Evolutionary conservation across 2,113 vertebrate genomes (phyloP), one percentile per base, ranked within the genome.

Genomic region (Leiothrix lutea): DNA sequence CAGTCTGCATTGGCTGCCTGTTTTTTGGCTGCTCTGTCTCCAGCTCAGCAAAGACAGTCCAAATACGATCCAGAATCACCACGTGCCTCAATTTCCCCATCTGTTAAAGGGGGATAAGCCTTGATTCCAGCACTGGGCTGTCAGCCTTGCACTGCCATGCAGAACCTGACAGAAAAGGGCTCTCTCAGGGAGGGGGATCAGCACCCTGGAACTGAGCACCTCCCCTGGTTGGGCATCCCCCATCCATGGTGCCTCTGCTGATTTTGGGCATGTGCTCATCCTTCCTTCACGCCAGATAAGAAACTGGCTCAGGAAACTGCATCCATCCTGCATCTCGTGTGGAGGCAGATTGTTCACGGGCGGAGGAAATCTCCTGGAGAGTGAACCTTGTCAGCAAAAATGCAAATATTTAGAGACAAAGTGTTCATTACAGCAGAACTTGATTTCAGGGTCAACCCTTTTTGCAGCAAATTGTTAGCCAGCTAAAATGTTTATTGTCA

Each of bases 401-500:
- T 96, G 97, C 95, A 97, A 98, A 97, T 98, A 95, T 97, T 97
- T 97, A 93, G 95, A 92, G 94, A 86, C 94, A 92, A 96, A 96
- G 94, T 78, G 90, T 97, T 97, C 94, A 94, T 97, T 96, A 96
- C 93, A 58, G 96, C 95, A 96, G 94, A 97, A 95, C 94, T 90
- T 93, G 92, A 95, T 94, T 97, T 94, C 96, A 97, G 97, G 97
- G 95, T 97, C 97, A 97, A 90, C 92, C 74, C 88, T 96, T 95
- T 94, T 93, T 94, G 90, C 95, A 88, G 95, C 95, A 96, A 97
- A 96, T 96, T 96, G 97, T 97, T 95, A 96, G 97, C 90, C 92
- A 95, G 96, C 48, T 88, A 88, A 95, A 95, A 92, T 96, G 96
- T 97, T 95, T 95, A 95, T 95, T 97, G 94, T 95, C 95, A 92